These are phyloP conservation scores for Lota lota DNA, from an alignment of 2,113 vertebrate genomes.

Conservation along the genomic window DNA sequence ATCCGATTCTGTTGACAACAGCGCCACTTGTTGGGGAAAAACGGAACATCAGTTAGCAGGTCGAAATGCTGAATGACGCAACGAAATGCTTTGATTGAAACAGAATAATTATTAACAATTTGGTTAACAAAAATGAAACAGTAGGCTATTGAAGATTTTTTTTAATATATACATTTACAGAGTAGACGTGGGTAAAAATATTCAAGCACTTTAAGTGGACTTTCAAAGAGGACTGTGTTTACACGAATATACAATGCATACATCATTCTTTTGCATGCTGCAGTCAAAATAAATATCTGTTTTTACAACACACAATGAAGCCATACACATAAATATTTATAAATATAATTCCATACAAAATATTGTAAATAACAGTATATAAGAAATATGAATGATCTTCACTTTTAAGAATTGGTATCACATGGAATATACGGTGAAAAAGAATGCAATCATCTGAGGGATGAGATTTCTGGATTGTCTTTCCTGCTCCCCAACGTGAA, in stretches of 20 bases:
- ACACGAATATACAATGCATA: slow-evolving; percentile 43
- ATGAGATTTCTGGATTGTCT: slow-evolving; percentile 4
- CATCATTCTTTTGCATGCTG: slow-evolving; percentile 67
- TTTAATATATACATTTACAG: slow-evolving; percentile 75
- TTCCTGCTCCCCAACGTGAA: slow-evolving; percentile 25
- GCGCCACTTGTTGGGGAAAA: slow-evolving; percentile 46
- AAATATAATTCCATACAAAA: slow-evolving; percentile 79
- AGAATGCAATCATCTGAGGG: slow-evolving; percentile 19
- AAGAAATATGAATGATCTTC: slow-evolving; percentile 34
- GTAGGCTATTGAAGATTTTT: too few relatives aligned
- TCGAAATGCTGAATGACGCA: not conserved
- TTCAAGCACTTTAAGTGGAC: slow-evolving; percentile 49
- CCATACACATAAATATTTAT: slow-evolving; percentile 77
- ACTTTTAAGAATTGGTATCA: slow-evolving; percentile 34
- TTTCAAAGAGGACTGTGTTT: slow-evolving; percentile 57
- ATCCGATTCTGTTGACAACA: slow-evolving; percentile 42
- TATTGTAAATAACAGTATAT: slow-evolving; percentile 52
- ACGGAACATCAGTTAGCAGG: not conserved
- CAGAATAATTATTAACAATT: too few relatives aligned
- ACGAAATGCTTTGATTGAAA: not conserved
- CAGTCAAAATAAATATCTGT: slow-evolving; percentile 79
- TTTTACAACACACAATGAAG: slow-evolving; percentile 73
- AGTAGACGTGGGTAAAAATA: slow-evolving; percentile 60
- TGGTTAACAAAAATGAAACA: too few relatives aligned
- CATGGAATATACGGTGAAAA: slow-evolving; percentile 31